These are phyloP conservation scores for Platalea minor DNA, from an alignment of 2,797 vertebrate genomes.

Conservation along the genomic window DNA sequence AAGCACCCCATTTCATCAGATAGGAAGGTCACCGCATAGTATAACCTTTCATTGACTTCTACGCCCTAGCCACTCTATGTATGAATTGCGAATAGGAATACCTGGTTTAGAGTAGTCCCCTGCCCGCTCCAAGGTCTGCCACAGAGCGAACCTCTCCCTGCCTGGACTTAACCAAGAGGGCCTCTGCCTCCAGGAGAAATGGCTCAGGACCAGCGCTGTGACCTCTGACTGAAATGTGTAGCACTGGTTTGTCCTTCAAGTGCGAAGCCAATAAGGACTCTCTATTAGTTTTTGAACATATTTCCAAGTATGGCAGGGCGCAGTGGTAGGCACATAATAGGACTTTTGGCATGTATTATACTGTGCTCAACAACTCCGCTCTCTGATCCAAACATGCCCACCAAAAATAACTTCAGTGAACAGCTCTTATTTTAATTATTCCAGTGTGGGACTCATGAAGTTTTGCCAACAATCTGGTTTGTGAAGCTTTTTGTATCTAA, in stretches of 20 bases:
- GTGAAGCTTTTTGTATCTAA: conserved; percentile 59
- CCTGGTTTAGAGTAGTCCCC: background rate
- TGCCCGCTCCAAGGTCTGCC: background rate
- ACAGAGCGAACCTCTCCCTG: background rate
- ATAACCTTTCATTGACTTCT: background rate
- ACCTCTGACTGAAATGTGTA: background rate
- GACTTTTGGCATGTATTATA: conserved; percentile 38
- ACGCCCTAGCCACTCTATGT: background rate
- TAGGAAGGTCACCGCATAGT: background rate
- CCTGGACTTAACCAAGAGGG: background rate
- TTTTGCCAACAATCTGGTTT: conserved; percentile 60
- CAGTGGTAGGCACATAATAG: conserved; percentile 45
- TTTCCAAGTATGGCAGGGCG: conserved; percentile 59
- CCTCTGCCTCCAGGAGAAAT: background rate
- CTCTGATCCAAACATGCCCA: conserved; percentile 65
- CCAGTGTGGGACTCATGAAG: conserved; percentile 33
- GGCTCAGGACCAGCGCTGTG: rapidly evolving
- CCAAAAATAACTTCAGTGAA: conserved; percentile 67
- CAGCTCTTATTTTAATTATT: conserved; percentile 66
- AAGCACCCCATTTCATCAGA: background rate
- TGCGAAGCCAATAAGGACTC: background rate
- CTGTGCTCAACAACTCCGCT: conserved; percentile 48
- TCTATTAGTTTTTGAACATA: conserved; percentile 9
- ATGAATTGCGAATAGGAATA: background rate
- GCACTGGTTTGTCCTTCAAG: background rate